These are phyloP conservation scores for Nezara viridula DNA, from an alignment of 2,888 invertebrate genomes.

Conservation along the genomic window DNA sequence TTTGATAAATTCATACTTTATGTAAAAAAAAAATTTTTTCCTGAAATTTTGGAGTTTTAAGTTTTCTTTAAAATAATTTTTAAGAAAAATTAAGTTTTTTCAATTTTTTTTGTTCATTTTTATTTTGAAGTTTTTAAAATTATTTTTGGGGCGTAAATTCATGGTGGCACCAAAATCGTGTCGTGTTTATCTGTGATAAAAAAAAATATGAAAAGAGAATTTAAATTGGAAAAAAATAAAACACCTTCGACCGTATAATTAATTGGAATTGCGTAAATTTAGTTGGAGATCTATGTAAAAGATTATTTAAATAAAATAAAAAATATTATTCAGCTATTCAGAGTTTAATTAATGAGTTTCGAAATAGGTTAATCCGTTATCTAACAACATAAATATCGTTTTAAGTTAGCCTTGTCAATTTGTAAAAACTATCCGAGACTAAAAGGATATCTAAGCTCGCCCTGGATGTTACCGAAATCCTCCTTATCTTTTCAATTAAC, in stretches of 20 bases:
- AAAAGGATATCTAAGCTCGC: conserved; percentile 31
- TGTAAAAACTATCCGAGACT: not conserved
- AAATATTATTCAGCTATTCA: not conserved
- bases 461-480: not conserved
- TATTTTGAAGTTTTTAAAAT: not conserved
- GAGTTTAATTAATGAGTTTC: conserved; percentile 9
- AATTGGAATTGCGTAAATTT: conserved; percentile 14
- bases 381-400: conserved; percentile 27
- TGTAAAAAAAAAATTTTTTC: too few relatives aligned
- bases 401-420: conserved; percentile 12
- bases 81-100: too few relatives aligned
- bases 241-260: not conserved
- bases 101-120: too few relatives aligned
- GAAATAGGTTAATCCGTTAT: conserved; percentile 8
- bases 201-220: not conserved
- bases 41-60: too few relatives aligned
- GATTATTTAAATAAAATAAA: not conserved
- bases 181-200: not conserved
- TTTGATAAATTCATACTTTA: too few relatives aligned
- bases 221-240: not conserved
- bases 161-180: not conserved
- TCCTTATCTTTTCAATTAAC: conserved; percentile 25
- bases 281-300: not conserved
- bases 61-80: too few relatives aligned
- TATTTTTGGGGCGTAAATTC: not conserved